These are phyloP conservation scores for Sinocyclocheilus maitianheensis DNA, from an alignment of 2,113 vertebrate genomes.

Conservation along the genomic window DNA sequence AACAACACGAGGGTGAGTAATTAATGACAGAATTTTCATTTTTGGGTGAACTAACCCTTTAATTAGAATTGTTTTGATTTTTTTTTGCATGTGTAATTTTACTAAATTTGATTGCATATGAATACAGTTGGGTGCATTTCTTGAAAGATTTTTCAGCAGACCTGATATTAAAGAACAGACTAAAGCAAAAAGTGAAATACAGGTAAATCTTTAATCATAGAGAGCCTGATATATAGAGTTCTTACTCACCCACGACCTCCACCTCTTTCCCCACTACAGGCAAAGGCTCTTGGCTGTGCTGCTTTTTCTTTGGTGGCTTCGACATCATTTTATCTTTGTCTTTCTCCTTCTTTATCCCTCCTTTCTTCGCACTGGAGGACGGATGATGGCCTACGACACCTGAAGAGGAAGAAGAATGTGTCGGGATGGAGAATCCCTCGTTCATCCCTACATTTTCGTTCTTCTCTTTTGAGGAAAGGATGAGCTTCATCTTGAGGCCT, in stretches of 20 bases:
- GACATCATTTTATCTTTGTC: slow-evolving; percentile 69
- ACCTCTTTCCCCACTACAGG: slow-evolving; percentile 82
- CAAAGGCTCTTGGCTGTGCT: slow-evolving; percentile 80
- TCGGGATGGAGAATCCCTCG: slow-evolving; percentile 78
- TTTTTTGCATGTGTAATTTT: too few relatives aligned
- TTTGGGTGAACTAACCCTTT: too few relatives aligned
- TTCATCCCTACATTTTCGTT: slow-evolving; percentile 72
- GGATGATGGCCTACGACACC: slow-evolving; percentile 41
- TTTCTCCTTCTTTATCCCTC: slow-evolving; percentile 71
- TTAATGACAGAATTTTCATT: too few relatives aligned
- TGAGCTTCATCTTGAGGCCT: slow-evolving; percentile 97
- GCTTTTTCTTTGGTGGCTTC: slow-evolving; percentile 85
- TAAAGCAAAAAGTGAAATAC: background rate
- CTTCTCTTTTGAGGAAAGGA: slow-evolving; percentile 89
- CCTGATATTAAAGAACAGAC: background rate
- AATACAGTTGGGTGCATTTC: background rate
- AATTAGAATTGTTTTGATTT: background rate
- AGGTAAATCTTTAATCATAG: too few relatives aligned
- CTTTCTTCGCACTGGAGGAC: slow-evolving; percentile 61
- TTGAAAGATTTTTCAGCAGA: background rate
- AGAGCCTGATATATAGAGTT: background rate
- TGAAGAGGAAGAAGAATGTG: slow-evolving; percentile 66
- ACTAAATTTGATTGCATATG: background rate
- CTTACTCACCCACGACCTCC: slow-evolving; percentile 76
- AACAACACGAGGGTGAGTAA: too few relatives aligned